Evolutionary conservation across 2,888 invertebrate genomes (phyloP).

Genomic region (Diarsia mendica): DNA sequence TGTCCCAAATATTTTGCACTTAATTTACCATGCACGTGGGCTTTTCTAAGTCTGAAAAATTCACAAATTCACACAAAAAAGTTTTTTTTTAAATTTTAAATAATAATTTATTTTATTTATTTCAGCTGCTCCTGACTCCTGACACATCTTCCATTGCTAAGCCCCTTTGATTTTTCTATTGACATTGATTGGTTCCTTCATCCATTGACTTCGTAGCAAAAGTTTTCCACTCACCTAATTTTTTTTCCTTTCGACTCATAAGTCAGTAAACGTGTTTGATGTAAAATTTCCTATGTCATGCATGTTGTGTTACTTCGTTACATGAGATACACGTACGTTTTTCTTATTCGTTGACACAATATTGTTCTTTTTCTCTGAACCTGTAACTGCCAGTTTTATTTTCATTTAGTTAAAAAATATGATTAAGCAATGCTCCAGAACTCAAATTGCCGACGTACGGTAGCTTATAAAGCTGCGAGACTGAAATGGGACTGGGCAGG

Average conservation of each 20-base stretch:
- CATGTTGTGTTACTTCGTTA: neutral
- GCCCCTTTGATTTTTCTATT: too few species aligned
- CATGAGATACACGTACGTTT: constrained; percentile 14
- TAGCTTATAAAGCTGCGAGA: too few species aligned
- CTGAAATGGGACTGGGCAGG: too few species aligned
- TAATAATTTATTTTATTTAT: neutral
- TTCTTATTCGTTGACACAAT: constrained; percentile 6
- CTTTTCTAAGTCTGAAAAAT: neutral
- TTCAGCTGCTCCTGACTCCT: neutral
- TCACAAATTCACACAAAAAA: neutral
- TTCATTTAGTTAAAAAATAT: neutral
- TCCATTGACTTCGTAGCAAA: neutral
- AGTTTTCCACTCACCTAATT: neutral
- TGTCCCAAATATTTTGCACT: constrained; percentile 37
- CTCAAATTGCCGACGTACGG: too few species aligned
- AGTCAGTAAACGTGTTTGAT: neutral
- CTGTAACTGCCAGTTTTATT: neutral
- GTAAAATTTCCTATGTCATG: neutral
- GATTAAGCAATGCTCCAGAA: too few species aligned
- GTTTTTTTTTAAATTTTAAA: neutral
- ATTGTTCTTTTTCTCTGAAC: neutral
- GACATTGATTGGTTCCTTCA: neutral
- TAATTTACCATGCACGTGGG: neutral
- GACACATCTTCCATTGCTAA: too few species aligned
- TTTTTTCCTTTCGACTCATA: neutral